Evolutionary conservation across 2,888 invertebrate species (phyloP).

Genomic region (Minunthozetes semirufus): DNA sequence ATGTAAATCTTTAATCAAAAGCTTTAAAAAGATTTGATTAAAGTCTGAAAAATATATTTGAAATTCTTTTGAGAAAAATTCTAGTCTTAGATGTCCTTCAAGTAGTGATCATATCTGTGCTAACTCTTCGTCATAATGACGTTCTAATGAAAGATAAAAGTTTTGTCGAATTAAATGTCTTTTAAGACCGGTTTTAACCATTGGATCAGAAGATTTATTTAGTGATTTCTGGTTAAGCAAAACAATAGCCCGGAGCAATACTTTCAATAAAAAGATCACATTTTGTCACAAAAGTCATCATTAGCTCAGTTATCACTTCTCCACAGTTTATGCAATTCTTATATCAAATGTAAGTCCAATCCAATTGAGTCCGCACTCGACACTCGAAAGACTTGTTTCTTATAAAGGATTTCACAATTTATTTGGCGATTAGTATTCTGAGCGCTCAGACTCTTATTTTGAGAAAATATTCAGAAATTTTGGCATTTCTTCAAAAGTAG

Average conservation of each 20-base stretch:
- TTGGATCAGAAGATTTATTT: constrained; percentile 14
- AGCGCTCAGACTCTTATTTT: too few relatives aligned
- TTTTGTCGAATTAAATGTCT: constrained; percentile 21
- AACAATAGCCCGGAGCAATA: constrained; percentile 27
- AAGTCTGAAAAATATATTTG: neutral
- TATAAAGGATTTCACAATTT: too few relatives aligned
- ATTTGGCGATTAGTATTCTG: too few relatives aligned
- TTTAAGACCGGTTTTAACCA: constrained; percentile 18
- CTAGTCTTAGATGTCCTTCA: constrained; percentile 1
- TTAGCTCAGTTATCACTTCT: neutral
- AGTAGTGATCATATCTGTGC: neutral
- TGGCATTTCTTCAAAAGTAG: too few relatives aligned
- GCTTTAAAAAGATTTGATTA: neutral
- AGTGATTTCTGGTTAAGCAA: neutral
- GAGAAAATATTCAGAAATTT: too few relatives aligned
- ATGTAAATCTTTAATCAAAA: neutral
- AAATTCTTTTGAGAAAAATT: neutral
- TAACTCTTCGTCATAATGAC: constrained; percentile 24
- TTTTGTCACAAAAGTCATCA: neutral
- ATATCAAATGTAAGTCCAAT: neutral
- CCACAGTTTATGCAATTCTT: neutral
- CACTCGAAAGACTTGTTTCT: too few relatives aligned
- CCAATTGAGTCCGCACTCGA: too few relatives aligned
- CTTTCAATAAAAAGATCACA: constrained; percentile 8
- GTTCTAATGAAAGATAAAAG: neutral